Percentiles rank a stretch among this genome's conserved stretches.
phyloP scores from a whole-genome alignment of 2,113 vertebrate species.

The Salminus brasiliensis region DNA sequence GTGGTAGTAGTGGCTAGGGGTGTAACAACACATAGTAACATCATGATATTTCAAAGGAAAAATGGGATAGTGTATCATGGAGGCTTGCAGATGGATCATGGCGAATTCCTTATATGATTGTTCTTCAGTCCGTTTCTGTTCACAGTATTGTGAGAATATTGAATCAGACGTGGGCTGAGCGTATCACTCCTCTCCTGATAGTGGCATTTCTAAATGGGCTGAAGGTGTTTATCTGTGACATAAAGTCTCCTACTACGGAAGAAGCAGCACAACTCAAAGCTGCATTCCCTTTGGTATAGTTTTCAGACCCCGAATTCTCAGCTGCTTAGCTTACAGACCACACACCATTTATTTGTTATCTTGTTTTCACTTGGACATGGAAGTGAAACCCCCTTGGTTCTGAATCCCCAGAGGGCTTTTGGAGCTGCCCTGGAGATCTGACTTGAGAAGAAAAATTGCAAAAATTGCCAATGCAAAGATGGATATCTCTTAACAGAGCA shows the following conservation, averaged over 20 bases:
- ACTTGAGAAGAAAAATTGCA: constrained; percentile 3
- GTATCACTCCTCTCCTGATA: no score
- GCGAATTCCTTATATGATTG: no score
- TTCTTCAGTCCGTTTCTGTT: no score
- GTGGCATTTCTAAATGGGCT: no score
- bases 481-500: not conserved
- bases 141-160: no score
- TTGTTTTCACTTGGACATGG: not conserved
- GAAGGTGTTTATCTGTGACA: fast-evolving
- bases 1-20: no score
- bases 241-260: not conserved
- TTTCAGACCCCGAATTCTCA: not conserved
- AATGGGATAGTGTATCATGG: no score
- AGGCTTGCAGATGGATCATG: no score
- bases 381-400: not conserved
- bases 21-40: no score
- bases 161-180: no score
- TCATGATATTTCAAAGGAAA: no score
- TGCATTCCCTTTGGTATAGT: not conserved
- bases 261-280: not conserved
- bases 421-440: not conserved
- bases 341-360: not conserved
- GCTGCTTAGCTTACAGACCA: not conserved
- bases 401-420: not conserved
- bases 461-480: constrained; percentile 7